phyloP scores from a whole-genome alignment of 23 tunicate species.

The Trididemnum miniatum region DNA sequence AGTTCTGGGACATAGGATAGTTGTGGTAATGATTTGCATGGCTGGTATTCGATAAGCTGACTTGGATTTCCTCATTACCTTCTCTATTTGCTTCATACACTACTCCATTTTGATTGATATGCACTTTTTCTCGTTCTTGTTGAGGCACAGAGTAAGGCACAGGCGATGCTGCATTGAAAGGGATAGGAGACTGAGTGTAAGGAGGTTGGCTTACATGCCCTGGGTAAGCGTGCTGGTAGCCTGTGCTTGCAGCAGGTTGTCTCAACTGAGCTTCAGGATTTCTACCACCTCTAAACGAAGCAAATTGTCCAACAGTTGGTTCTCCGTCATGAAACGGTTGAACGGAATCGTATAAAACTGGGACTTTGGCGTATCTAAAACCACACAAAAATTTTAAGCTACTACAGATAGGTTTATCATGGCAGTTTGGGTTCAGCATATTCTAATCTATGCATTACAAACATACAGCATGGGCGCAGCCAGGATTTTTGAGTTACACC shows the following conservation, averaged over 20 bases:
- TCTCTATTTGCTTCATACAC: conserved; percentile 31
- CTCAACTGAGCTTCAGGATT: not conserved
- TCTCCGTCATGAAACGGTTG: not conserved
- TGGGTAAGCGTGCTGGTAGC: not conserved
- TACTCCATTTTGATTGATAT: conserved; percentile 64
- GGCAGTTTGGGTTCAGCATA: no score
- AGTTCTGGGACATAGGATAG: not conserved
- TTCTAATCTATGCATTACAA: no score
- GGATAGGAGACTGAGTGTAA: conserved; percentile 37
- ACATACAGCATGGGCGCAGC: no score
- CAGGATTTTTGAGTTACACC: no score
- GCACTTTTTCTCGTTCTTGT: conserved; percentile 52
- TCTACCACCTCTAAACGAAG: not conserved
- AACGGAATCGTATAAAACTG: not conserved
- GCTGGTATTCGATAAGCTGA: conserved; percentile 59
- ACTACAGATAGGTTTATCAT: no score
- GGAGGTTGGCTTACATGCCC: conserved; percentile 14
- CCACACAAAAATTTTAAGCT: no score
- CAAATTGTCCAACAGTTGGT: not conserved
- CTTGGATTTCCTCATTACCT: conserved; percentile 48
- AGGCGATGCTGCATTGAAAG: conserved; percentile 24
- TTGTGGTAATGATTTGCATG: conserved; percentile 42
- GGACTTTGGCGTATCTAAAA: no score
- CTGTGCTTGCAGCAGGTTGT: not conserved
- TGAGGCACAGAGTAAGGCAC: conserved; percentile 18